Base-by-base conservation (phyloP, 2,888 invertebrate species). In the Phytoseiulus persimilis region DNA sequence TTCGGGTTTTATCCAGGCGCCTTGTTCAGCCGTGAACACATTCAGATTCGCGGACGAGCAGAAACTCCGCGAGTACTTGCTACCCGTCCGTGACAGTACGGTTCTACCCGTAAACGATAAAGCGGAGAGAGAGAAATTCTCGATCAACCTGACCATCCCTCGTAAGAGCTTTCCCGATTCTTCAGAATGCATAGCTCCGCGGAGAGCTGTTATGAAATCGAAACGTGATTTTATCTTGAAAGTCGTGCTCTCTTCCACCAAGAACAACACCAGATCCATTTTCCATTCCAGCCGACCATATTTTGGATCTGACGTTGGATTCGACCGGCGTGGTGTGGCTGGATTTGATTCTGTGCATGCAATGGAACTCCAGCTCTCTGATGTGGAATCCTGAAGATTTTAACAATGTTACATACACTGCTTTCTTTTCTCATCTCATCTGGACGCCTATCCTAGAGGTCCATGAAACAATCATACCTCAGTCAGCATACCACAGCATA, bases 281-380 rank as follows among this genome's bases (percentile, higher is more conserved):
- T 46, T 14, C 46, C 46, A 6, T 39, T 39, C 9, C 39, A 87
- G 87, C 87, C 39, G 33, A 87, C 5, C 39, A 87, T 14, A 87
- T 87, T 6, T 33, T 87, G 28, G 87, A 45, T 87, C 2, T 87
- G 14, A 87, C 87, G 1, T 9, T 87, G 87, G 87, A 87, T 45
- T 33, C 32, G 0, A 33, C 28, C 6, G 32, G 45, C 32, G 87
- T 39, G 0, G 9, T 87, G 9, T 87, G 87, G 87, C 23, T 87
- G 28, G 87, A 87, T 45, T 6, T 87, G 32, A 39, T 32, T 5
- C 33, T 87, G 9, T 87, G 87, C 39, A 33, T 87, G 39, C 28
- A 32, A 0, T 87, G 87, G 87, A 87, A 87, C 87, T 32, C 87
- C 0, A 87, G 87, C 23, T 33, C 87, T 32, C 33, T 87, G 32